A percentile compares a stretch with the other conserved stretches of the same genome.
phyloP scores from a whole-genome alignment of 2,113 vertebrate genomes.

The Philantomba maxwellii region DNA sequence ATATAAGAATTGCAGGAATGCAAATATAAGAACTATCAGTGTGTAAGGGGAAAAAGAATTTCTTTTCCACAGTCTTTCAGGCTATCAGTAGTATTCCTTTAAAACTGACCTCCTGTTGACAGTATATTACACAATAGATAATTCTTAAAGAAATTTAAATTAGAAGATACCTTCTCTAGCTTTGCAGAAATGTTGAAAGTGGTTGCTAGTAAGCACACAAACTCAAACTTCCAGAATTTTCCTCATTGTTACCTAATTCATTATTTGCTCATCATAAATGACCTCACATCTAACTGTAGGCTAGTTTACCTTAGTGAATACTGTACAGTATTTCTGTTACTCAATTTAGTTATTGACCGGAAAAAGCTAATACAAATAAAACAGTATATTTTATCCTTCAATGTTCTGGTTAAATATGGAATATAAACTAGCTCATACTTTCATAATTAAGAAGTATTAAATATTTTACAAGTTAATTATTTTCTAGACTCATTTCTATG shows the following conservation, averaged over 20 bases:
- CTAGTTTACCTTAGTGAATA: neutral
- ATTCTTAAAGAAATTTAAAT: conserved; percentile 71
- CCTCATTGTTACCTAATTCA: conserved; percentile 61
- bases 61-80: conserved; percentile 63
- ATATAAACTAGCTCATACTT: conserved; percentile 1
- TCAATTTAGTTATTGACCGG: neutral
- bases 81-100: conserved; percentile 65
- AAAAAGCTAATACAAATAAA: conserved; percentile 3
- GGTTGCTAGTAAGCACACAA: conserved; percentile 74
- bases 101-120: conserved; percentile 64
- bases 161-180: conserved; percentile 77
- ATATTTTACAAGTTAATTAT: neutral
- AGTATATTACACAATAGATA: conserved; percentile 62
- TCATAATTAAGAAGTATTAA: conserved; percentile 2
- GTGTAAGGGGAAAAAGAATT: conserved; percentile 43
- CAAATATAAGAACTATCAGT: conserved; percentile 70
- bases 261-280: conserved; percentile 72
- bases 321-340: neutral
- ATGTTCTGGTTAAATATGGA: conserved; percentile 9
- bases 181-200: conserved; percentile 71
- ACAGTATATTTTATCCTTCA: conserved; percentile 13
- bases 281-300: conserved; percentile 46
- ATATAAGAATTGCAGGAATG: conserved; percentile 55
- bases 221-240: conserved; percentile 72
- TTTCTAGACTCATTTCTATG: neutral